Percentiles rank a stretch among this genome's conserved stretches.
These are phyloP conservation scores for Monomorium pharaonis DNA, from an alignment of 1,140 invertebrate genomes.

Conservation along the genomic window DNA sequence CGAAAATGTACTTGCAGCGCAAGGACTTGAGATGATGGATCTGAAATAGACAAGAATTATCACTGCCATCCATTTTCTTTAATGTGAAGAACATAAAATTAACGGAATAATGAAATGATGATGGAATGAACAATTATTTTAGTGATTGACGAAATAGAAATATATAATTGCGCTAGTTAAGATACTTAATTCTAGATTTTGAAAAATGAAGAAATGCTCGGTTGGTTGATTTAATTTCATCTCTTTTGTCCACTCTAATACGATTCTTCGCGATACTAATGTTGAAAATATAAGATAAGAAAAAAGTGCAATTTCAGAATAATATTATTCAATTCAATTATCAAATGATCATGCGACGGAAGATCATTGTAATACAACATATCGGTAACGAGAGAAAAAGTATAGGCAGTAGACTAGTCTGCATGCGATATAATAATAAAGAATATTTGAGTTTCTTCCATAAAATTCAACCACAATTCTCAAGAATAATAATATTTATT, in stretches of 20 bases:
- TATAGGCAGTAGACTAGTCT: constrained; percentile 19
- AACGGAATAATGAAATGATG: background rate
- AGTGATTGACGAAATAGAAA: background rate
- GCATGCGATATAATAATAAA: constrained; percentile 1
- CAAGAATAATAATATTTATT: background rate
- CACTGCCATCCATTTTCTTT: constrained; percentile 9
- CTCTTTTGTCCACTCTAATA: background rate
- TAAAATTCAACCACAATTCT: background rate
- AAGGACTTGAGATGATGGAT: constrained; percentile 12
- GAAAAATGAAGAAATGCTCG: background rate
- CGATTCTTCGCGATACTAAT: constrained; percentile 9
- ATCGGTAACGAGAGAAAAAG: constrained; percentile 55
- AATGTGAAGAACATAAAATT: background rate
- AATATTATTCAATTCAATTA: constrained; percentile 8
- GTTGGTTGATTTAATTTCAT: background rate
- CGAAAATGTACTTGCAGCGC: constrained; percentile 18
- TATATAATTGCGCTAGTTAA: background rate
- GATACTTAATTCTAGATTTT: background rate
- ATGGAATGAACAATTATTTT: background rate
- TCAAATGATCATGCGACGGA: background rate
- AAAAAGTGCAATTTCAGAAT: constrained; percentile 2
- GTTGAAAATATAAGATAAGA: background rate
- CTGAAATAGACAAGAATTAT: background rate
- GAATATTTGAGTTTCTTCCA: constrained; percentile 1
- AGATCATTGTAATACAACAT: constrained; percentile 57